These are phyloP conservation scores for Diachrysia chrysitis DNA, from an alignment of 2,888 invertebrate genomes.

Conservation along the genomic window DNA sequence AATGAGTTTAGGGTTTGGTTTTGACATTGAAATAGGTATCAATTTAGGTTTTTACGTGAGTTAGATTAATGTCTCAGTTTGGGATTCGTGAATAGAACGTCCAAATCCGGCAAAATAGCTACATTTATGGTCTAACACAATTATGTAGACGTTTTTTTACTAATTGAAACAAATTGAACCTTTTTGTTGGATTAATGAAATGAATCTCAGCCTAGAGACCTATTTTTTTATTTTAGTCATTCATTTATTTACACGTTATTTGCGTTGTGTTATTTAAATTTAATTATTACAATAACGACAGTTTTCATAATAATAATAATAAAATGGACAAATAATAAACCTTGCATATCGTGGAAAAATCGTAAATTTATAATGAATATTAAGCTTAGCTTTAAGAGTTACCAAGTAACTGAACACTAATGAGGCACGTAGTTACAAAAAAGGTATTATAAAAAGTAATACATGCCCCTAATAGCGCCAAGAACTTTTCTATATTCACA, in stretches of 20 bases:
- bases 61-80: constrained; percentile 39
- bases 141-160: not conserved
- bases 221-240: not conserved
- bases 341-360: not conserved
- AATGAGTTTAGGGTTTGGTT: constrained; percentile 42
- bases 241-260: too few relatives aligned
- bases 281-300: too few relatives aligned
- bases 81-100: constrained; percentile 12
- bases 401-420: not conserved
- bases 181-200: not conserved
- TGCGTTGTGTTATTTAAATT: too few relatives aligned
- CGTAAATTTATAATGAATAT: not conserved
- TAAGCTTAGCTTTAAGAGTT: not conserved
- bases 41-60: constrained; percentile 48
- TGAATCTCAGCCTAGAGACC: not conserved
- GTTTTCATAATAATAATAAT: too few relatives aligned
- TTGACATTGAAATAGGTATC: constrained; percentile 60
- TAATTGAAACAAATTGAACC: constrained; percentile 28
- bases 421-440: not conserved
- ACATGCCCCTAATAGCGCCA: not conserved
- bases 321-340: not conserved
- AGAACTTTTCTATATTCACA: not conserved
- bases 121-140: constrained; percentile 7
- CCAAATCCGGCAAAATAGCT: constrained; percentile 23
- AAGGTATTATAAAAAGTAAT: not conserved